A percentile compares a stretch with the other conserved stretches of the same genome.
Conservation (phyloP, 2,797 vertebrate species). For the Pogonophryne albipinna region DNA sequence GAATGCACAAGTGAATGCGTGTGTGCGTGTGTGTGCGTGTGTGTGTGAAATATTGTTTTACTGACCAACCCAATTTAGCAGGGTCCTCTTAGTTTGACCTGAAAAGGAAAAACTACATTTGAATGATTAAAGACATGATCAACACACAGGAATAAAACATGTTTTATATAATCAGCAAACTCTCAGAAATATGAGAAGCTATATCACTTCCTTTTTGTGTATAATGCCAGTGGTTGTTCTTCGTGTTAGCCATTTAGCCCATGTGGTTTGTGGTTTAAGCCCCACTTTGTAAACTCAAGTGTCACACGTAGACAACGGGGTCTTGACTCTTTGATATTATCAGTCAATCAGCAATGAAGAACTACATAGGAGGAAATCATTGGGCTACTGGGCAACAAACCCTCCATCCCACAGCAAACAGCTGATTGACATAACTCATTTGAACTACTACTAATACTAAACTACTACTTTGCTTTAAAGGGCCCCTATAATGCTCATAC, state of each 20-base stretch:
- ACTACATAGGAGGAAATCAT: not conserved
- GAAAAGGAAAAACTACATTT: not conserved
- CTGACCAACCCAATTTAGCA: not conserved
- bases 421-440: not conserved
- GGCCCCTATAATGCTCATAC: too few relatives aligned
- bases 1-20: not conserved
- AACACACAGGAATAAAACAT: not conserved
- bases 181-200: not conserved
- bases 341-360: not conserved
- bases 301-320: conserved; percentile 41
- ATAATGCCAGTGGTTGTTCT: not conserved
- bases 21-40: too few relatives aligned
- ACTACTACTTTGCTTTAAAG: too few relatives aligned
- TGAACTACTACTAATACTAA: too few relatives aligned
- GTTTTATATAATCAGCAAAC: not conserved
- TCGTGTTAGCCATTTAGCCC: conserved; percentile 6
- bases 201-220: not conserved
- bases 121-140: not conserved
- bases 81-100: not conserved
- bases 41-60: not conserved
- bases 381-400: conserved; percentile 26
- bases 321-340: conserved; percentile 18
- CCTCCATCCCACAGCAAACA: not conserved
- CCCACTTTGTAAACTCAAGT: conserved; percentile 4
- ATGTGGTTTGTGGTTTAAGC: conserved; percentile 63